Evolutionary conservation across 2,888 invertebrate genomes (phyloP).

Genomic region (Ennomos quercinarius): DNA sequence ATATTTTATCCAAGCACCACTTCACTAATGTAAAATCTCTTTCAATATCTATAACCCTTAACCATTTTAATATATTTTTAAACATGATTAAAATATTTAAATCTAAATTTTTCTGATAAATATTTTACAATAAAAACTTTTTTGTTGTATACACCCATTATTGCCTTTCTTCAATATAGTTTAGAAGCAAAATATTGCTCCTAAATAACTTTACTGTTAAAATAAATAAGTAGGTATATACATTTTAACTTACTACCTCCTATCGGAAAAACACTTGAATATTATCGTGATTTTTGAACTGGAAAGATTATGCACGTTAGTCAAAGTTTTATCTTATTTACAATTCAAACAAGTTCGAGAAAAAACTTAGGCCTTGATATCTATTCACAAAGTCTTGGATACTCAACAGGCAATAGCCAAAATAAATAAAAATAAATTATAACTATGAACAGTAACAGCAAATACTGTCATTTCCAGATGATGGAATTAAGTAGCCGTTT

Average conservation of each 20-base stretch:
- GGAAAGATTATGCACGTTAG: slow-evolving; percentile 69
- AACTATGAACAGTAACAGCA: slow-evolving; percentile 59
- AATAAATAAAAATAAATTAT: slow-evolving; percentile 66
- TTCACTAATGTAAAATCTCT: slow-evolving; percentile 59
- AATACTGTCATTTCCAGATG: slow-evolving; percentile 66
- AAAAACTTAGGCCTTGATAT: slow-evolving; percentile 70
- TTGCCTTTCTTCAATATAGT: slow-evolving; percentile 74
- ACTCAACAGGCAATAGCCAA: slow-evolving; percentile 79
- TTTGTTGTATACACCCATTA: slow-evolving; percentile 79
- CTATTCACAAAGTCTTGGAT: slow-evolving; percentile 77
- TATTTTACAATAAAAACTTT: slow-evolving; percentile 73
- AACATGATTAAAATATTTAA: slow-evolving; percentile 66
- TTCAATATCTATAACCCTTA: slow-evolving; percentile 67
- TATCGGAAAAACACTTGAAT: slow-evolving; percentile 62
- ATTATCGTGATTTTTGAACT: slow-evolving; percentile 61
- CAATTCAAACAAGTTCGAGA: slow-evolving; percentile 73
- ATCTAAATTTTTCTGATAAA: slow-evolving; percentile 65
- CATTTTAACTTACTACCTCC: slow-evolving; percentile 50
- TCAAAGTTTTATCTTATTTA: slow-evolving; percentile 77
- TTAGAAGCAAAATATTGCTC: slow-evolving; percentile 52
- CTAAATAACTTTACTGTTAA: slow-evolving; percentile 51
- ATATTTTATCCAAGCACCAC: slow-evolving; percentile 69
- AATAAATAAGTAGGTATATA: slow-evolving; percentile 67
- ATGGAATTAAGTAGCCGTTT: slow-evolving; percentile 69
- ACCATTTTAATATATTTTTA: slow-evolving; percentile 62